Base-by-base conservation (phyloP, 2,113 vertebrate species). In the Chelonoidis abingdonii region DNA sequence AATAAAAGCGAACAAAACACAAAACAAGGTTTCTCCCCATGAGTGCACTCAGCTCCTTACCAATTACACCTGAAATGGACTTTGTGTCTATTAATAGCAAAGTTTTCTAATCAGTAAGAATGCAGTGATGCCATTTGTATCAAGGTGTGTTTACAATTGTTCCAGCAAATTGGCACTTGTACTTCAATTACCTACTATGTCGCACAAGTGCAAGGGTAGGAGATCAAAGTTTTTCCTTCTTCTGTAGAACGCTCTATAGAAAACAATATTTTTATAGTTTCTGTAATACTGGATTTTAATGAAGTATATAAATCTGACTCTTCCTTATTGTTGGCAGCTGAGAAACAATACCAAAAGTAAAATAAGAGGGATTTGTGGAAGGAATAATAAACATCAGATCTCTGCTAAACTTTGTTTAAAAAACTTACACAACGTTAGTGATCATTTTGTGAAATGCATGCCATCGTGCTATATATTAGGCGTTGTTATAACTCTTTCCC, bases 1-100 rank as follows among this genome's bases (percentile, higher is more conserved):
- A 98, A 98, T 98, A 98, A 98, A 98, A 98, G 98, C 98, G 98
- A 98, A 98, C 98, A 98, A 98, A 98, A 99, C 99, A 99, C 98
- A 99, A 99, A 99, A 99, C 98, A 98, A 98, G 98, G 98, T 98
- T 98, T 97, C 97, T 98, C 97, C 98, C 98, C 98, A 98, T 98
- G 98, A 98, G 98, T 97, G 97, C 98, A 97, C 98, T 98, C 98
- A 90, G 98, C 94, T 97, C 97, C 97, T 98, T 92, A 96, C 97
- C 98, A 98, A 98, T 98, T 98, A 98, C 97, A 98, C 98, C 98
- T 98, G 98, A 97, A 98, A 98, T 97, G 97, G 98, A 98, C 97
- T 98, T 97, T 97, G 97, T 95, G 97, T 97, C 97, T 97, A 97
- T 96, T 97, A 97, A 98, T 93, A 98, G 98, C 94, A 96, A 98